These are phyloP conservation scores for Malurus cyaneus DNA, from an alignment of 2,113 vertebrate species.

Conservation along the genomic window DNA sequence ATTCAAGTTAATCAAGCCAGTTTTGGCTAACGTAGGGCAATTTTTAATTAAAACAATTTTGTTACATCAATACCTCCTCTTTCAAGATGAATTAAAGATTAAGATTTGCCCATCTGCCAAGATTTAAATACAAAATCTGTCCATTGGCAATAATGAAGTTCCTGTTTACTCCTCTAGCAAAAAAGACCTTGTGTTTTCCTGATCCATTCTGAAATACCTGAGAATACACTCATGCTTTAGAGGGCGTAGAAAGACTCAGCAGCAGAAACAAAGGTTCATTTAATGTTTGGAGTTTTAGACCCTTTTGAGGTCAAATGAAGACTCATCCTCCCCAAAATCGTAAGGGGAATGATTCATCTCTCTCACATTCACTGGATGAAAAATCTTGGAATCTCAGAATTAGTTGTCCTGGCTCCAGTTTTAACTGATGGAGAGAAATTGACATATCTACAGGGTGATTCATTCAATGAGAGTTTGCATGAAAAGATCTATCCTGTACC, in stretches of 20 bases:
- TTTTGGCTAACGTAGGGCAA: background rate
- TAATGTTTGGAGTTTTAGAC: background rate
- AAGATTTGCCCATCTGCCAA: accelerated
- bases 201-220: background rate
- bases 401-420: background rate
- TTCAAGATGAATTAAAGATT: background rate
- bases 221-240: background rate
- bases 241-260: background rate
- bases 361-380: background rate
- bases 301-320: background rate
- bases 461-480: background rate
- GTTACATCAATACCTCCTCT: background rate
- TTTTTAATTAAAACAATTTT: background rate
- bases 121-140: background rate
- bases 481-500: background rate
- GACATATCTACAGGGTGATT: background rate
- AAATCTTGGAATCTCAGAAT: background rate
- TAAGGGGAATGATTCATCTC: background rate
- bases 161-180: background rate
- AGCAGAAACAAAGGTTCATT: background rate
- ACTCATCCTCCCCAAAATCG: background rate
- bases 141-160: background rate
- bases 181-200: background rate
- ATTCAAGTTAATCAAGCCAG: background rate
- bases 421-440: background rate